Evolutionary conservation across 2,888 invertebrate species (phyloP), one percentile per base, ranked within the genome.

Genomic region (Eristalis arbustorum): DNA sequence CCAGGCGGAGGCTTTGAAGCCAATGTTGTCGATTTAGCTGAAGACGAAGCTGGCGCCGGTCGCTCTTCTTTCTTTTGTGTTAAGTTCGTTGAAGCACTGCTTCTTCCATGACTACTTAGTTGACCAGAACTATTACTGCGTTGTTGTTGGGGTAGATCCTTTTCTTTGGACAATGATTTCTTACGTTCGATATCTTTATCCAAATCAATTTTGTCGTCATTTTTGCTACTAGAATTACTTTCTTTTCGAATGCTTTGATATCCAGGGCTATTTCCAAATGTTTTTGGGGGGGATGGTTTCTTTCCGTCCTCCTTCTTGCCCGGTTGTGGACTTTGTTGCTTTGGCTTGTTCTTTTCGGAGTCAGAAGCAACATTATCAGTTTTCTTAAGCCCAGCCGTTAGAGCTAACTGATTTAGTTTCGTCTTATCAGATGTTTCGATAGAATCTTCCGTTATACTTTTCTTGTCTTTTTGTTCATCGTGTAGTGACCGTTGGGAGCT

Each of bases 161-260:
- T 84, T 90, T 90, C 90, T 64, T 90, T 89, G 67, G 92, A 85
- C 75, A 90, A 64, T 0, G 90, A 90, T 84, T 91, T 91, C 64
- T 89, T 90, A 5, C 89, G 79, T 28, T 89, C 89, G 18, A 64
- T 22, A 62, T 88, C 88, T 40, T 68, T 95, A 8, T 97, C 97
- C 92, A 97, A 97, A 96, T 92, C 97, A 97, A 67, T 96, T 96
- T 90, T 95, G 73, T 95, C 95, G 78, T 95, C 94, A 25, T 93
- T 88, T 72, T 89, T 89, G 2, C 74, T 77, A 40, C 88, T 89
- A 0, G 89, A 88, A 23, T 77, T 77, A 69, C 89, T 88, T 67
- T 89, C 90, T 34, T 89, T 90, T n/a, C 89, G 83, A 0, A 62
- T 63, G 61, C 79, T 84, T 64, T 88, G 88, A 69, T 88, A 88